phyloP scores from a whole-genome alignment of 2,113 vertebrate species.

The Neotoma lepida region DNA sequence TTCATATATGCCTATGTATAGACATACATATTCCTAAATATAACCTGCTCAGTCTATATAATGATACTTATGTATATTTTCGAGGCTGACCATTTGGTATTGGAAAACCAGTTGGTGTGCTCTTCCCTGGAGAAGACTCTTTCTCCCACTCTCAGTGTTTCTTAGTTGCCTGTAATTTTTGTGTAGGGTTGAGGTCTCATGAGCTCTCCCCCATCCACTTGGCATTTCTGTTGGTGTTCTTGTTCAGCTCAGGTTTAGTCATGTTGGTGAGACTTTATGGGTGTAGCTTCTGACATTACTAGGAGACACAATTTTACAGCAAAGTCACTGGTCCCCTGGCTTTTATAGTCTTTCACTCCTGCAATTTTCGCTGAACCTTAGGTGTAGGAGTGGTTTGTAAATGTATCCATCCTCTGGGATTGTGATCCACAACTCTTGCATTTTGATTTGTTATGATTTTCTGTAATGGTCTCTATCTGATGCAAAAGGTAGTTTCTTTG shows the following conservation, averaged over 20 bases:
- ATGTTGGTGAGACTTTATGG: neutral
- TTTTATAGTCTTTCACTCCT: neutral
- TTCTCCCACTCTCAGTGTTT: neutral
- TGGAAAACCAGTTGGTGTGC: too few relatives aligned
- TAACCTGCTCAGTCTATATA: neutral
- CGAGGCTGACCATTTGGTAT: neutral
- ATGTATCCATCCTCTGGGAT: neutral
- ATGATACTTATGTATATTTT: neutral
- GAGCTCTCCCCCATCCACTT: neutral
- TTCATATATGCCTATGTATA: neutral
- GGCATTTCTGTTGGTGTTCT: neutral
- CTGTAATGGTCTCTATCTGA: neutral
- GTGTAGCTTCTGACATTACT: neutral
- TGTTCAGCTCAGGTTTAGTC: neutral
- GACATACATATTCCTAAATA: neutral
- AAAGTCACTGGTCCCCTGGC: neutral
- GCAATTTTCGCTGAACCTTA: neutral
- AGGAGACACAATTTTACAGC: neutral
- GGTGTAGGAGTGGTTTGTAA: neutral
- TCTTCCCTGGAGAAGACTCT: neutral
- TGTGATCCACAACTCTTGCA: neutral
- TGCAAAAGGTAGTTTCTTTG: neutral
- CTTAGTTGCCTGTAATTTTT: neutral
- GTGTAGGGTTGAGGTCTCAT: neutral
- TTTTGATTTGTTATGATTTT: neutral